Base-by-base conservation (phyloP, 37 sponge, comb jelly and placozoan genomes). In the Diacarnus erythraeanus region DNA sequence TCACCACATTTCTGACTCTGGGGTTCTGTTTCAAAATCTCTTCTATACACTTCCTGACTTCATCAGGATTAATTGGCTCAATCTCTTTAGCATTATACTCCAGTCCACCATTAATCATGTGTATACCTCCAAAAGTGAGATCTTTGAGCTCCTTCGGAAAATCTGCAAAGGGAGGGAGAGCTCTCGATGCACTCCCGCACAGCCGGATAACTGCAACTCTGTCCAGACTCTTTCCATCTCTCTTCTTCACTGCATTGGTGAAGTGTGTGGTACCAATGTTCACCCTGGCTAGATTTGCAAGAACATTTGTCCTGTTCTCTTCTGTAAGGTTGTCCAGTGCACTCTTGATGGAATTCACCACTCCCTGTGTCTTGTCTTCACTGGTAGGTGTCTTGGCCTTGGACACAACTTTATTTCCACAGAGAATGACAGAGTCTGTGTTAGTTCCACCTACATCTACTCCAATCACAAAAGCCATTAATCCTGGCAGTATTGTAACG, bases 371-470 rank as follows among this genome's bases (percentile, higher is more conserved):
- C 64, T 61, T 65, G 79, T 82, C 80, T 43, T 54, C 40, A n/a
- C 77, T 77, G 42, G 91, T 90, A 17, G 78, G 91, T 10, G 56
- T 31, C 70, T 90, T 90, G 42, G 57, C 84, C 69, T 64, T 57
- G 2, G 64, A 79, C 26, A 69, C 75, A 25, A 75, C 59, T 57
- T 57, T 15, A 8, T 71, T 77, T 5, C 80, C 95, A 18, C 60
- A 29, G 39, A 90, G 60, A 20, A 94, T 64, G 29, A 77, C 95
- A 23, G 84, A 80, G 69, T 94, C 95, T 43, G 95, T 94, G 83
- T 94, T 90, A 4, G 95, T 94, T 3, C 95, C 95, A n/a, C 95
- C 95, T 8, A 94, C 91, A 69, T 94, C 95, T 20, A 94, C 85
- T 12, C 95, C 95, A 10, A 93, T 84, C 73, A 90, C 90, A 59